Percentiles rank a stretch among this genome's conserved stretches.
Conservation (phyloP, 92 coral and sea anemone species). For the Phenganax marumi region DNA sequence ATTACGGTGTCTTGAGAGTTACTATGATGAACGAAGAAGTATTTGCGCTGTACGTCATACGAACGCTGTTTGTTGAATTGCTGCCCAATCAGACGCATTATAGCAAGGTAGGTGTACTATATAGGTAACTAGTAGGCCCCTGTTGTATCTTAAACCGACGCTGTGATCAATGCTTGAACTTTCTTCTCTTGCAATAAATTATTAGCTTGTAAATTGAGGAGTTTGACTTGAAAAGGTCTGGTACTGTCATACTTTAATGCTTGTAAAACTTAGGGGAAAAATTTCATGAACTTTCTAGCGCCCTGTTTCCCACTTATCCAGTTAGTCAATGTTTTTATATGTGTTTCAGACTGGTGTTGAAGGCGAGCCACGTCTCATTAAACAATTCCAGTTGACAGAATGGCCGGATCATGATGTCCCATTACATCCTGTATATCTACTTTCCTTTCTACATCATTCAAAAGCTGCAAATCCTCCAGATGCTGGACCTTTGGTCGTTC, state of each 20-base stretch:
- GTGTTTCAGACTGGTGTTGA: constrained; percentile 67
- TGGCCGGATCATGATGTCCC: constrained; percentile 99
- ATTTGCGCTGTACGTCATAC: constrained; percentile 76
- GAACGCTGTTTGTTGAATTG: constrained; percentile 77
- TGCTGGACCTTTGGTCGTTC: constrained; percentile 89
- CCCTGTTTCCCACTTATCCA: no score
- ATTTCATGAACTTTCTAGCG: no score
- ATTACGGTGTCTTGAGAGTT: constrained; percentile 72
- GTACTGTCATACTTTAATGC: no score
- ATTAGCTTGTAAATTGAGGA: no score
- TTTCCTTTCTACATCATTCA: constrained; percentile 74
- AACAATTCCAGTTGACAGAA: constrained; percentile 90
- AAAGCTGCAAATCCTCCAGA: constrained; percentile 68
- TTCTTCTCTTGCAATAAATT: no score
- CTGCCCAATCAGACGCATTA: constrained; percentile 71
- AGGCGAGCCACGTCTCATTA: constrained; percentile 71
- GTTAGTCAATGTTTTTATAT: no score
- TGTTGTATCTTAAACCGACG: no score
- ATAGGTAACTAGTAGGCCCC: background rate
- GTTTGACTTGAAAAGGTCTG: no score
- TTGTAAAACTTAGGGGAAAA: no score
- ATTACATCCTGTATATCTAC: constrained; percentile 70
- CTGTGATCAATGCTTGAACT: no score
- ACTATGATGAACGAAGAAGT: constrained; percentile 78
- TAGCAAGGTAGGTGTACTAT: constrained; percentile 62